Conservation (phyloP, 2,888 invertebrate genomes). For the Sminthurinus aureus region DNA sequence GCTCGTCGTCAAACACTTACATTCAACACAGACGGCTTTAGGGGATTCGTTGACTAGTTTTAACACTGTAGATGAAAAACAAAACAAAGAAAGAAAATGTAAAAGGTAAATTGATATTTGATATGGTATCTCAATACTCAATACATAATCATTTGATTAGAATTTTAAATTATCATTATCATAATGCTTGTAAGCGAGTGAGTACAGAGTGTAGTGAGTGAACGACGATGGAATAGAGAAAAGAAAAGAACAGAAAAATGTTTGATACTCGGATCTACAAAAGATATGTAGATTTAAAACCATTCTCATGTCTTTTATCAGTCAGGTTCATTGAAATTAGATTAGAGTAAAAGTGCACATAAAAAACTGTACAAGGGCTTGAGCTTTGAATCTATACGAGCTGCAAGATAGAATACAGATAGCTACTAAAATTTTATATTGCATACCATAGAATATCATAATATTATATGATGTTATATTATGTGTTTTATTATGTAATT, state of each 20-base stretch:
- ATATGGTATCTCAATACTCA: too few relatives aligned
- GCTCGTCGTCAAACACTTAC: slow-evolving; percentile 38
- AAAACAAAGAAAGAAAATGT: slow-evolving; percentile 13
- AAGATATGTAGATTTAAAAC: neutral
- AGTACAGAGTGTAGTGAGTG: too few relatives aligned
- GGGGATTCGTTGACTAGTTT: slow-evolving; percentile 59
- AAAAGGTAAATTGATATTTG: neutral
- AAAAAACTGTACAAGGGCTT: neutral
- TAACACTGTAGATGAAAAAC: slow-evolving; percentile 47
- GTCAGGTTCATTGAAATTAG: neutral
- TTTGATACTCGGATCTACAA: too few relatives aligned
- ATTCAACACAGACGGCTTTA: slow-evolving; percentile 54
- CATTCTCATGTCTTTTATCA: slow-evolving; percentile 13
- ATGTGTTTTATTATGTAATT: too few relatives aligned
- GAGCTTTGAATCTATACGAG: neutral
- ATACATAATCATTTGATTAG: too few relatives aligned
- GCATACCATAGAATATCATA: too few relatives aligned
- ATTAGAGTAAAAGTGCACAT: neutral
- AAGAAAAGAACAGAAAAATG: too few relatives aligned
- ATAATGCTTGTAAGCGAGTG: too few relatives aligned
- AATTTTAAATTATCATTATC: too few relatives aligned
- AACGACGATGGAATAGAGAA: too few relatives aligned
- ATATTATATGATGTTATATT: too few relatives aligned
- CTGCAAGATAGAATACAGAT: neutral
- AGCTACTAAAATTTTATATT: neutral